Base-by-base conservation (phyloP, 2,113 vertebrate genomes). In the Eptesicus fuscus region DNA sequence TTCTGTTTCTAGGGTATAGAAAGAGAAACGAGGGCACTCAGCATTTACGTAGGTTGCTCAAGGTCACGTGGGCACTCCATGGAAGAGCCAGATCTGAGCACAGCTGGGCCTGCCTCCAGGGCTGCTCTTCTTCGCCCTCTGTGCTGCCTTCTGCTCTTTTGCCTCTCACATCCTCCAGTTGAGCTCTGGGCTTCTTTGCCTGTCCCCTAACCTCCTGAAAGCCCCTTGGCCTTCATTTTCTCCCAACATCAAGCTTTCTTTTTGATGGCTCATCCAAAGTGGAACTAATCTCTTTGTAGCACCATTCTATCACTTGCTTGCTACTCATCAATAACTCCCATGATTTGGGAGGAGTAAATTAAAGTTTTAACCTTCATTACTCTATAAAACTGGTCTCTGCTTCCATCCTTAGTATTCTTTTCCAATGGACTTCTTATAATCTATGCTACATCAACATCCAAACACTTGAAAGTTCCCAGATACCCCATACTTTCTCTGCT, bases 11-110 rank as follows among this genome's bases (percentile, higher is more conserved):
- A 76, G 20, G 0, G 4, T 40, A 40, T 8, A 35, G 59, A 70
- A 82, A 70, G 61, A 13, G 40, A 87, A 73, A 44, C 9, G 0
- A 37, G 80, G 83, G 7, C 71, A 69, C 1, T 28, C 42, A 13
- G 2, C 9, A 37, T 83, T 47, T 28, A 61, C 35, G 10, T 47
- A 67, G 40, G 30, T 56, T 87, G 32, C 6, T 14, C 25, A 23
- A 7, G 32, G 30, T n/a, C 16, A 23, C 4, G 1, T 2, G 20
- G 20, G 2, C 14, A 4, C 28, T 8, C 17, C 0, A 1, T 12
- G 49, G 9, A 53, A 30, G 88, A 74, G 20, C 32, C 22, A 28
- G 32, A 14, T 35, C 32, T 80, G 10, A 56, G 28, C 51, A 2
- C 6, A 7, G 13, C 28, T 69, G 18, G 73, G 23, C 10, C 12